Evolutionary conservation across 2,113 vertebrate genomes (phyloP).

Genomic region (Hemiscyllium ocellatum): DNA sequence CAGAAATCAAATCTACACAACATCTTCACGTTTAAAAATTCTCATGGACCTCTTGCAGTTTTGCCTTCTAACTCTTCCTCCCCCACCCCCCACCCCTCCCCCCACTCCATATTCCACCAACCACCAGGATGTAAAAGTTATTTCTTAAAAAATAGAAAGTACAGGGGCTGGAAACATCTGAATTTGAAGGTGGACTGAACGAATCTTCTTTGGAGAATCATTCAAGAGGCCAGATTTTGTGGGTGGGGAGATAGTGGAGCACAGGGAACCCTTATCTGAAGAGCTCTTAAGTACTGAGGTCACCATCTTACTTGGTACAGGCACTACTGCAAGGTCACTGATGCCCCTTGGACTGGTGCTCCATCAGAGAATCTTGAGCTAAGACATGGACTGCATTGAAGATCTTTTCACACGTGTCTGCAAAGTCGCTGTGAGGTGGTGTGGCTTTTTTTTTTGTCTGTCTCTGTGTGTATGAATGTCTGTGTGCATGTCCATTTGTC

Average conservation of each 20-base stretch:
- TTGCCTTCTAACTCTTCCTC: neutral
- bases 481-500: conserved; percentile 11
- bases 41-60: conserved; percentile 29
- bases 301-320: conserved; percentile 19
- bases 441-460: conserved; percentile 24
- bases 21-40: conserved; percentile 7
- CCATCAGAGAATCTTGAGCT: neutral
- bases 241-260: neutral
- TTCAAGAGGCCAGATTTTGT: neutral
- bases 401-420: neutral
- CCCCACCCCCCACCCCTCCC: neutral
- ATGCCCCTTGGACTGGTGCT: neutral
- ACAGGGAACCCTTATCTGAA: neutral
- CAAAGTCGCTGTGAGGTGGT: conserved; percentile 9
- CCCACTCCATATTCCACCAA: neutral
- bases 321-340: neutral
- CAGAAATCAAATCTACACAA: conserved; percentile 38
- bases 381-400: neutral
- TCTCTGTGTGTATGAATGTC: neutral
- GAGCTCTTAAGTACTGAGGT: conserved; percentile 8
- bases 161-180: neutral
- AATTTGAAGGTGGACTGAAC: neutral
- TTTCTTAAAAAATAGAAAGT: neutral
- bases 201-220: neutral
- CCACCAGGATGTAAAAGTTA: neutral